phyloP scores from a whole-genome alignment of 2,888 invertebrate genomes.

The Allophyes oxyacanthae region DNA sequence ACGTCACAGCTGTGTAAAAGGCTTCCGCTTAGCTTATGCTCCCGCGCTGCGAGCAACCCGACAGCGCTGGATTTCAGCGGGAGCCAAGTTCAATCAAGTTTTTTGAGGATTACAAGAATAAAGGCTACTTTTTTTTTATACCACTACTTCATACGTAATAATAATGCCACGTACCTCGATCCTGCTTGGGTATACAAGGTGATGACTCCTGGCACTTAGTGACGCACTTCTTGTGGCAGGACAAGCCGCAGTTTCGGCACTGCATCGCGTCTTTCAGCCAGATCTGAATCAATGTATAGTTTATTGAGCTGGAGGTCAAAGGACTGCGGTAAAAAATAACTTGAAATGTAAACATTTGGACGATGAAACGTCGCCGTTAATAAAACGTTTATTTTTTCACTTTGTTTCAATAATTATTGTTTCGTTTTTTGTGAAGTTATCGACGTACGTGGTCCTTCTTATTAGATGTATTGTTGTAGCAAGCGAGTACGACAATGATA shows the following conservation, averaged over 20 bases:
- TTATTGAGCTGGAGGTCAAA: slow-evolving; percentile 23
- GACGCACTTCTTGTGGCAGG: slow-evolving; percentile 98
- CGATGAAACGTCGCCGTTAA: slow-evolving; percentile 20
- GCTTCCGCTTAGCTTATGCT: too few species aligned
- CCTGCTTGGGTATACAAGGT: slow-evolving; percentile 81
- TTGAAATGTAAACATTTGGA: slow-evolving; percentile 8
- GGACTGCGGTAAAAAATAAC: slow-evolving; percentile 31
- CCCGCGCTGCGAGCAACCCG: too few species aligned
- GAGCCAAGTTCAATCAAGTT: too few species aligned
- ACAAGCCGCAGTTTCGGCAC: slow-evolving; percentile 96
- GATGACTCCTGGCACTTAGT: slow-evolving; percentile 92
- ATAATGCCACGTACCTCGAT: slow-evolving; percentile 68
- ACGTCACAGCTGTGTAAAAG: too few species aligned
- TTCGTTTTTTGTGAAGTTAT: too few species aligned
- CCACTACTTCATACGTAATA: too few species aligned
- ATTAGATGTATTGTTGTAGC: not conserved
- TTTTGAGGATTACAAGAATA: too few species aligned
- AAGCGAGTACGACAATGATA: too few species aligned
- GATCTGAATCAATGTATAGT: slow-evolving; percentile 89
- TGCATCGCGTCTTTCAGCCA: slow-evolving; percentile 99
- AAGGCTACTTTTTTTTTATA: too few species aligned
- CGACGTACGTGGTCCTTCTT: too few species aligned
- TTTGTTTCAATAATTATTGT: too few species aligned
- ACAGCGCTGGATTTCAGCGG: too few species aligned
- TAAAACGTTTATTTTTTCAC: not conserved